Conservation (phyloP, 2,113 vertebrate genomes). For the Hypanus sabinus region DNA sequence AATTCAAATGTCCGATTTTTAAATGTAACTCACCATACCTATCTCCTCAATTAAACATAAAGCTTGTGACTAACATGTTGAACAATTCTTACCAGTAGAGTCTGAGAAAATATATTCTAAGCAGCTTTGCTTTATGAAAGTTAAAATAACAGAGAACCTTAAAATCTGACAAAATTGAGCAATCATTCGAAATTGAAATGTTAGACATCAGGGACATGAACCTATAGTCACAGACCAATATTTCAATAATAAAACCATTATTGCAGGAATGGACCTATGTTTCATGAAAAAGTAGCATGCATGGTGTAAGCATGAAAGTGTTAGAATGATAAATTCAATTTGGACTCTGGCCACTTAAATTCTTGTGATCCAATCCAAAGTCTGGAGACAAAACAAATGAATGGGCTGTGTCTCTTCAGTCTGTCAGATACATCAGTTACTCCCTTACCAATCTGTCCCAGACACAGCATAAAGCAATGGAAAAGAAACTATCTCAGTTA, state of each 20-base stretch:
- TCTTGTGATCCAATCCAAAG: conserved; percentile 14
- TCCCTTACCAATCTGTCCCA: background rate
- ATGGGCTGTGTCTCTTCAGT: background rate
- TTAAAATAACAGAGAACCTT: background rate
- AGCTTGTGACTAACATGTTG: background rate
- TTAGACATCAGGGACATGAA: background rate
- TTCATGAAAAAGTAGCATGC: background rate
- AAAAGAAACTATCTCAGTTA: background rate
- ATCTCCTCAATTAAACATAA: background rate
- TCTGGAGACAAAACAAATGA: conserved; percentile 26
- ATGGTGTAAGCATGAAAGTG: background rate
- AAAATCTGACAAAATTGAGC: background rate
- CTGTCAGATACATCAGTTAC: background rate
- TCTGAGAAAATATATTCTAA: background rate
- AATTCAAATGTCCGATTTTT: too few species aligned
- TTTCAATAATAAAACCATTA: background rate
- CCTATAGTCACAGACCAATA: background rate
- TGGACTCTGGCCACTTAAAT: background rate
- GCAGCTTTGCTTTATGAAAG: background rate
- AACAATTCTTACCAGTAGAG: background rate
- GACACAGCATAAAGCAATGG: background rate
- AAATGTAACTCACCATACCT: too few species aligned
- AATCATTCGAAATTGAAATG: background rate
- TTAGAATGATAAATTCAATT: background rate
- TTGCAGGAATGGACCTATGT: background rate